Evolutionary conservation across 2,797 vertebrate species (phyloP).

Genomic region (Carduelis carduelis): DNA sequence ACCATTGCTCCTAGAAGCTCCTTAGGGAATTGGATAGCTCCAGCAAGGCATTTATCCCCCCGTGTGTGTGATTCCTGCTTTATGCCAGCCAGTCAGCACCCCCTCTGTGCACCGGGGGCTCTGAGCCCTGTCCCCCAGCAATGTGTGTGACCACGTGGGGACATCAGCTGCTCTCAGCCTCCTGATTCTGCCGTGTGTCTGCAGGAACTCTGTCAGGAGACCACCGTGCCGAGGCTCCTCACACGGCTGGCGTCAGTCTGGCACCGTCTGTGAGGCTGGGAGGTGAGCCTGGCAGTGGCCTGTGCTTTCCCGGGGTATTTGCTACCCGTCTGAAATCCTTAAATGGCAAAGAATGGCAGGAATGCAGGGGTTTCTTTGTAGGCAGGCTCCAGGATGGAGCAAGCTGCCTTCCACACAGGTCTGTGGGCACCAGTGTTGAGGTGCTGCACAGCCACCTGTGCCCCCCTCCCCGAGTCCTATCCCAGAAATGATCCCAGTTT

Average conservation of each 20-base stretch:
- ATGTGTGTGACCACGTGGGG: rapidly evolving
- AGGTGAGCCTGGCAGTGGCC: rapidly evolving
- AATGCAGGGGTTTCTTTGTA: background rate
- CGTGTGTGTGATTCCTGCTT: background rate
- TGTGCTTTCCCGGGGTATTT: background rate
- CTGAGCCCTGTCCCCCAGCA: background rate
- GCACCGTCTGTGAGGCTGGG: background rate
- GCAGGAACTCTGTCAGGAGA: background rate
- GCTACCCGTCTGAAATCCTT: background rate
- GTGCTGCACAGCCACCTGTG: background rate
- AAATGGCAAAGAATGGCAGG: slow-evolving; percentile 1
- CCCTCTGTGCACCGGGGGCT: rapidly evolving
- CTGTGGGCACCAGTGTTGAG: background rate
- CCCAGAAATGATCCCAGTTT: background rate
- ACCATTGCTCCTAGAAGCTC: background rate
- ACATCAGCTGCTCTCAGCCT: background rate
- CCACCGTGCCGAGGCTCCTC: background rate
- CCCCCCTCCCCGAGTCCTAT: rapidly evolving
- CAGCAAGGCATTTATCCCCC: background rate
- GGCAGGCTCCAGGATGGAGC: background rate
- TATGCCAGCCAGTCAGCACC: background rate
- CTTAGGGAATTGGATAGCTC: background rate
- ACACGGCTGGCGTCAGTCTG: background rate
- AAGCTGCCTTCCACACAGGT: background rate
- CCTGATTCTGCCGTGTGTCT: background rate